Evolutionary conservation across 1,140 invertebrate genomes (phyloP).

Genomic region (Holcopasites calliopsidis): DNA sequence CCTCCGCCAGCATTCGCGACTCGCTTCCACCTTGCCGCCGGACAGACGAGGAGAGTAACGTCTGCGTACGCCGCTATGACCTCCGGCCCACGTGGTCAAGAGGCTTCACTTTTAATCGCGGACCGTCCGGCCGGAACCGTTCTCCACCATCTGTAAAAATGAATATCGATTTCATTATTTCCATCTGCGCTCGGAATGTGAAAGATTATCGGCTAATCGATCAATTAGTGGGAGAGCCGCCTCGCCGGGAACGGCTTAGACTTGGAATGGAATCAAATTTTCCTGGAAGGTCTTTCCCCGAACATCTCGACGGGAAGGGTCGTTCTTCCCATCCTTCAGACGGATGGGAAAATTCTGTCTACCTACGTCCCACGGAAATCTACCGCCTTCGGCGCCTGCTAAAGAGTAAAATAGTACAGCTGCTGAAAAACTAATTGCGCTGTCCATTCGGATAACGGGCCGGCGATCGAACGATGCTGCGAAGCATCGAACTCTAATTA

Average conservation of each 20-base stretch:
- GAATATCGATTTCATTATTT: no score
- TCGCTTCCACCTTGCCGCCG: slow-evolving; percentile 26
- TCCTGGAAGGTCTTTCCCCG: no score
- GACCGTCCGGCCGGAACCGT: no score
- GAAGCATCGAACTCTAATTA: not conserved
- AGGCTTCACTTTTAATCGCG: slow-evolving; percentile 63
- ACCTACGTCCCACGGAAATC: slow-evolving; percentile 17
- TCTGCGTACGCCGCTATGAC: slow-evolving; percentile 59
- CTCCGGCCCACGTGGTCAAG: slow-evolving; percentile 58
- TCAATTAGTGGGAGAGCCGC: no score
- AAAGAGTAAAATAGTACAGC: not conserved
- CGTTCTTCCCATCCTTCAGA: not conserved
- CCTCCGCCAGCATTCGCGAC: not conserved
- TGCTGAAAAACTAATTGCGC: not conserved
- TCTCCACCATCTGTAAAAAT: slow-evolving; percentile 3
- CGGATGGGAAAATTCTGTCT: slow-evolving; percentile 33
- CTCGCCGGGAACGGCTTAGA: no score
- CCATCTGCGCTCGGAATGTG: no score
- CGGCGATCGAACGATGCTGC: no score
- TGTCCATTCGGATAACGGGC: not conserved
- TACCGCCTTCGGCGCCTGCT: not conserved
- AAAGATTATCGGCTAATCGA: no score
- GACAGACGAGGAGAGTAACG: slow-evolving; percentile 47
- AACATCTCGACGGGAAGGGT: no score
- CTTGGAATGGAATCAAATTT: no score